Evolutionary conservation across 2,113 vertebrate genomes (phyloP).

Genomic region (Herpetotheres cachinnans): DNA sequence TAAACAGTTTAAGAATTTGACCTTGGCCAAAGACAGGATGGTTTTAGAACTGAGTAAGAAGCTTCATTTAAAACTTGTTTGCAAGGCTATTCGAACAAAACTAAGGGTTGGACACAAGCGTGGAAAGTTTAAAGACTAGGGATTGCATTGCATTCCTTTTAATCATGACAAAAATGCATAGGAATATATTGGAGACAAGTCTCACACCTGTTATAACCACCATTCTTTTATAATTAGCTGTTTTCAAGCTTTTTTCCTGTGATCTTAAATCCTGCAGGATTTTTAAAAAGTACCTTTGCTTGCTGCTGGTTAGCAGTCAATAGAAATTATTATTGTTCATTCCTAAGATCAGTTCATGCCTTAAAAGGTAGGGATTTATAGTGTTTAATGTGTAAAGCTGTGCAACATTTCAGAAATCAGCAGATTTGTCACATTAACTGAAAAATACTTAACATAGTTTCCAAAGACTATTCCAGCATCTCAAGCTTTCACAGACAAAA

Average conservation of each 20-base stretch:
- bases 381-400: not conserved
- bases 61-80: not conserved
- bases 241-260: not conserved
- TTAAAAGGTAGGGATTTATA: not conserved
- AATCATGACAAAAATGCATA: not conserved
- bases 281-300: not conserved
- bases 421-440: constrained; percentile 39
- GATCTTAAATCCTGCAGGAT: not conserved
- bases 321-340: not conserved
- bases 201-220: not conserved
- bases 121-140: not conserved
- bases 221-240: not conserved
- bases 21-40: not conserved
- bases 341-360: not conserved
- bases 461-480: constrained; percentile 23
- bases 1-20: not conserved
- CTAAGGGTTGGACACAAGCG: not conserved
- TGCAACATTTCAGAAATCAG: not conserved
- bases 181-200: not conserved
- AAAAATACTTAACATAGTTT: constrained; percentile 48
- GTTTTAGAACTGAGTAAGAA: not conserved
- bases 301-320: not conserved
- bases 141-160: not conserved
- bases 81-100: not conserved
- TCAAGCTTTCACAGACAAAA: constrained; percentile 1